These are phyloP conservation scores for Halocynthia aurantium DNA, from an alignment of 23 tunicate species.

Conservation along the genomic window DNA sequence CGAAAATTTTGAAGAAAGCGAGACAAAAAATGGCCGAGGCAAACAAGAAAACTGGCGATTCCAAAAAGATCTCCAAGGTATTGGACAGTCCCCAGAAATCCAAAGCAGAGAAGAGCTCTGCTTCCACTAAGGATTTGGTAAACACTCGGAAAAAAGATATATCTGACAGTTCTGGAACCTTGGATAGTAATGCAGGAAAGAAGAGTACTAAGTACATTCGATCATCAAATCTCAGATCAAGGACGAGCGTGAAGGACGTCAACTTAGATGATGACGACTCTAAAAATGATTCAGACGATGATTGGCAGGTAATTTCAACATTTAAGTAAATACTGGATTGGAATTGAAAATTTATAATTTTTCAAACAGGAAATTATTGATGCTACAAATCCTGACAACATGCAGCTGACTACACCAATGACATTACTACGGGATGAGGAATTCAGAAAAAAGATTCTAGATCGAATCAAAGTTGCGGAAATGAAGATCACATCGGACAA, in stretches of 20 bases:
- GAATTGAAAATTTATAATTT: neutral
- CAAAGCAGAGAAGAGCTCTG: neutral
- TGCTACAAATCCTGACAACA: constrained; percentile 75
- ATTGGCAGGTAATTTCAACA: constrained; percentile 41
- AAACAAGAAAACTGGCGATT: constrained; percentile 9
- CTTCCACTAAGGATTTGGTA: neutral
- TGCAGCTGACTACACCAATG: constrained; percentile 85
- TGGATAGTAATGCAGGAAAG: neutral
- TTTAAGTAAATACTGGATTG: too few species aligned
- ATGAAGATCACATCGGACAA: constrained; percentile 23
- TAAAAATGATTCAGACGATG: constrained; percentile 60
- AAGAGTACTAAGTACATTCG: neutral
- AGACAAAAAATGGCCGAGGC: constrained; percentile 62
- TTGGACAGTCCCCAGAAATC: neutral
- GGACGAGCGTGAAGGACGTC: constrained; percentile 16
- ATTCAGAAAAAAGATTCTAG: constrained; percentile 33
- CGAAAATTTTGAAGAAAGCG: constrained; percentile 74
- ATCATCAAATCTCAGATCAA: constrained; percentile 1
- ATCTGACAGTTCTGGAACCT: neutral
- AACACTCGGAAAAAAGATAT: neutral
- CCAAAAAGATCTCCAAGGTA: constrained; percentile 3
- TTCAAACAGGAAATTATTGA: constrained; percentile 45
- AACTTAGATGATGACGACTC: constrained; percentile 19
- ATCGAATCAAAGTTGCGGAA: constrained; percentile 35
- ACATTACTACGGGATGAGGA: constrained; percentile 45